A percentile compares a stretch with the other conserved stretches of the same genome.
phyloP scores from a whole-genome alignment of 2,113 vertebrate genomes.

The Bothrops jararaca region DNA sequence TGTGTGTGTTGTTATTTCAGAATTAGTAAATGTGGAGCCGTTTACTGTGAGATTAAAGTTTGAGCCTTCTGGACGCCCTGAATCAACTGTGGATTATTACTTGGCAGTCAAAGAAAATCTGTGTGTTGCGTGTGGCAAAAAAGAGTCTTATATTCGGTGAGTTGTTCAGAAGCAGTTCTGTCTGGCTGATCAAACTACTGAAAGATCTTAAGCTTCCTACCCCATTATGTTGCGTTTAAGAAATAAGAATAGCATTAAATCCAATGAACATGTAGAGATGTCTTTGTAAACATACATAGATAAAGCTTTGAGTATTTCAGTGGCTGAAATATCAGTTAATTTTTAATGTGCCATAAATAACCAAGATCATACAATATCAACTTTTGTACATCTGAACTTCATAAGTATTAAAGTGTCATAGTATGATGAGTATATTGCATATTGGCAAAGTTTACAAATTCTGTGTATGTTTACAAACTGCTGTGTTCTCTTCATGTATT shows the following conservation, averaged over 20 bases:
- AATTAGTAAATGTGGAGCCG: slow-evolving; percentile 86
- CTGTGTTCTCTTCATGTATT: neutral
- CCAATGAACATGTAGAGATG: neutral
- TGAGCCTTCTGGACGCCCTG: slow-evolving; percentile 92
- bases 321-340: neutral
- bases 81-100: slow-evolving; percentile 94
- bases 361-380: neutral
- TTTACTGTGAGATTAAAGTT: slow-evolving; percentile 91
- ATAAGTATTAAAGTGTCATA: neutral
- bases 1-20: slow-evolving; percentile 63
- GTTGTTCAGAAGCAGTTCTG: slow-evolving; percentile 34
- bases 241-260: neutral
- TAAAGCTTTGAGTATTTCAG: neutral
- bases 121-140: slow-evolving; percentile 94
- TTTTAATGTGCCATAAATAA: neutral
- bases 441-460: neutral
- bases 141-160: slow-evolving; percentile 93
- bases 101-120: slow-evolving; percentile 94
- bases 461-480: neutral
- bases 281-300: neutral
- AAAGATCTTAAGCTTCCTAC: neutral
- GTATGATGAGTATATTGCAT: neutral
- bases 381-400: neutral
- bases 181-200: slow-evolving; percentile 8
- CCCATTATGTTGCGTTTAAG: neutral